Percentiles rank a stretch among this genome's conserved stretches.
These are phyloP conservation scores for Kryptopterus vitreolus DNA, from an alignment of 2,797 vertebrate genomes.

Conservation along the genomic window DNA sequence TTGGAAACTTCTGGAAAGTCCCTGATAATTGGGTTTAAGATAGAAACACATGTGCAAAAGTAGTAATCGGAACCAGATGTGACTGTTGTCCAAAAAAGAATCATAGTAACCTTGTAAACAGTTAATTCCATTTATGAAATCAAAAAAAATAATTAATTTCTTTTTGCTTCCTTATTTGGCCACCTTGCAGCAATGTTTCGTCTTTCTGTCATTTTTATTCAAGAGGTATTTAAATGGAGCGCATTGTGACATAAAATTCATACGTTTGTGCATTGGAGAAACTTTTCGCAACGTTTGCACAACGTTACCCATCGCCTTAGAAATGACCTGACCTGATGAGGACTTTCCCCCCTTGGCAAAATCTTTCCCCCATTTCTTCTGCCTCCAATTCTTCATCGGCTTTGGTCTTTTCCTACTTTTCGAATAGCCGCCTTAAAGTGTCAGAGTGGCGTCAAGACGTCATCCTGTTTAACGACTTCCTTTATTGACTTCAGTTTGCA, in stretches of 20 bases:
- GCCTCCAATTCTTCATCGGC: not conserved
- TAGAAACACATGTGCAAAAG: not conserved
- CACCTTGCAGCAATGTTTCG: not conserved
- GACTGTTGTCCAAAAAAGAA: not conserved
- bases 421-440: conserved; percentile 3
- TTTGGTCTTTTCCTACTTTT: not conserved
- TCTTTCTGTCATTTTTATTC: not conserved
- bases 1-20: not conserved
- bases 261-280: not conserved
- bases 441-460: not conserved
- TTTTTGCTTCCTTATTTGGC: not conserved
- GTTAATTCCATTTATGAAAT: not conserved
- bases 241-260: not conserved
- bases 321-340: not conserved
- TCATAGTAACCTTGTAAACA: not conserved
- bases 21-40: not conserved
- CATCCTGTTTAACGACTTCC: not conserved
- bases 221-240: not conserved
- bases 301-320: not conserved
- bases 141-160: too few species aligned
- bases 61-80: not conserved
- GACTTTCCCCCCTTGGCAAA: not conserved
- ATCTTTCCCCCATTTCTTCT: conserved; percentile 1
- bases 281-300: not conserved
- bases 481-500: not conserved